phyloP scores from a whole-genome alignment of 2,113 vertebrate genomes.

The Carassius carassius region DNA sequence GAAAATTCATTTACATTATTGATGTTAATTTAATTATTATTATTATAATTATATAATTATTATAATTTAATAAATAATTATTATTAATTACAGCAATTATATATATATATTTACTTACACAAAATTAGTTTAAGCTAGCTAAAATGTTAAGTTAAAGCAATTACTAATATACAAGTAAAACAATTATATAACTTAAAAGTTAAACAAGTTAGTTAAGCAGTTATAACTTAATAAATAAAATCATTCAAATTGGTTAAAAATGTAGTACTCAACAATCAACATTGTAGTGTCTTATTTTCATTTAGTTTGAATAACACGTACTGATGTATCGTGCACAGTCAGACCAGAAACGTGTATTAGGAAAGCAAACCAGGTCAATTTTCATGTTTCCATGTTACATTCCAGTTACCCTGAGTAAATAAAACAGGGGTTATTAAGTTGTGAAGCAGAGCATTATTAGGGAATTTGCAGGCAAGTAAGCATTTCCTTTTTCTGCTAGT shows the following conservation, averaged over 20 bases:
- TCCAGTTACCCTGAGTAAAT: background rate
- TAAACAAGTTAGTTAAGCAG: no score
- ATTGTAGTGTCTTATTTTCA: background rate
- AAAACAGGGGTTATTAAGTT: background rate
- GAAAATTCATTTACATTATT: no score
- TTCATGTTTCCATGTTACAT: background rate
- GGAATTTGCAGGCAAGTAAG: background rate
- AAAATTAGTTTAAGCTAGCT: background rate
- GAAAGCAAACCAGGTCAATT: background rate
- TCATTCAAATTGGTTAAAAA: background rate
- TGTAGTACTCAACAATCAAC: background rate
- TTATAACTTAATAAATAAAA: background rate
- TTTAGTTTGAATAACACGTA: background rate
- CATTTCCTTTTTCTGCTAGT: constrained; percentile 20
- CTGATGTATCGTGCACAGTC: background rate
- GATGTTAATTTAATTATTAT: no score
- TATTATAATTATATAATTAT: no score
- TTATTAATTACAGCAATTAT: background rate
- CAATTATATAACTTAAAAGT: background rate
- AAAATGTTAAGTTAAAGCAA: background rate
- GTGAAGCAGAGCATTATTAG: background rate
- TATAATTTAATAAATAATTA: no score
- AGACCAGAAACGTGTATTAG: background rate
- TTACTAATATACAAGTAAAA: background rate
- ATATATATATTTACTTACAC: background rate